Conservation (phyloP, 2,797 vertebrate genomes). For the Dendrocincla fuliginosa region DNA sequence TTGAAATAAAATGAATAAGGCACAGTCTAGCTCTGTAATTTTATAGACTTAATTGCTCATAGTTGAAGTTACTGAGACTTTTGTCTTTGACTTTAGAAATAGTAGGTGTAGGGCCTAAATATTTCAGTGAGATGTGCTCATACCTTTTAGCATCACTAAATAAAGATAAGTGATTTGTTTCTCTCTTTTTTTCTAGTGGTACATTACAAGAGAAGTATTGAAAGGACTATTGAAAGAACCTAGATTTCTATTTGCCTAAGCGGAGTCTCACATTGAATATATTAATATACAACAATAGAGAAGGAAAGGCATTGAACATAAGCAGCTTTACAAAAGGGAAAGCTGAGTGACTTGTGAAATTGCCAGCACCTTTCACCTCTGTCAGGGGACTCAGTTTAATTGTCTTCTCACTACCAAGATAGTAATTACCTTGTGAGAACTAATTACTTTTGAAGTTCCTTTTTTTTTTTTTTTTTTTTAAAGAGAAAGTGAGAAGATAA, state of each 20-base stretch:
- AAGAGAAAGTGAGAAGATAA: background rate
- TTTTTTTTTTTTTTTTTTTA: background rate
- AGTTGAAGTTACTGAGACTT: background rate
- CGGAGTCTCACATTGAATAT: background rate
- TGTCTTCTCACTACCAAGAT: background rate
- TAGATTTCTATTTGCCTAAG: background rate
- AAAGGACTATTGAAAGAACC: background rate
- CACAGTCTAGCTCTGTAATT: background rate
- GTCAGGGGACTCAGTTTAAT: background rate
- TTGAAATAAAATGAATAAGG: background rate
- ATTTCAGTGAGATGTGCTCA: background rate
- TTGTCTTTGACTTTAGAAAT: background rate
- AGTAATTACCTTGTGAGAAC: background rate
- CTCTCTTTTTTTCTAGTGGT: background rate
- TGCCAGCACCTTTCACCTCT: background rate
- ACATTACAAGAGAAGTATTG: background rate
- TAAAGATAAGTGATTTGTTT: background rate
- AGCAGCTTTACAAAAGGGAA: background rate
- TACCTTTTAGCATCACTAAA: background rate
- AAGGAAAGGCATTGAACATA: background rate
- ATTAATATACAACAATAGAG: background rate
- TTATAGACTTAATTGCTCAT: background rate
- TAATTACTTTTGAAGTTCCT: background rate
- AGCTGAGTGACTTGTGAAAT: background rate
- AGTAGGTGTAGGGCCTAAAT: background rate